Evolutionary conservation across 1,140 invertebrate species (phyloP), one percentile per base, ranked within the genome.

Genomic region (Mercenaria mercenaria): DNA sequence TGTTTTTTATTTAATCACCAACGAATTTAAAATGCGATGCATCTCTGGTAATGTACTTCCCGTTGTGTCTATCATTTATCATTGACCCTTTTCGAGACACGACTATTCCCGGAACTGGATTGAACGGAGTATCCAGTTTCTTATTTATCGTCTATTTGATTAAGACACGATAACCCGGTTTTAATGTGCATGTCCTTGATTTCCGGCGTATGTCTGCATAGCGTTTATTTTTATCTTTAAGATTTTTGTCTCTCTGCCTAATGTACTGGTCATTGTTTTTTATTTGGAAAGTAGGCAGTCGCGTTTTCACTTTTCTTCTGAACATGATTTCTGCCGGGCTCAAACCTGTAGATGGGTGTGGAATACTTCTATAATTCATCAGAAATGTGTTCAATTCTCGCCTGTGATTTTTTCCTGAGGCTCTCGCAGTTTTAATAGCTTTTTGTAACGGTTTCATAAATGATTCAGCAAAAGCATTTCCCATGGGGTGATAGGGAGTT

Each of bases 381-480:
- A 82, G 41, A 37, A 82, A 82, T 20, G 61, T 39, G 18, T 64
- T 18, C 56, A 90, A 23, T 69, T 72, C 83, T 50, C 74, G 59
- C 52, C 87, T 85, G 88, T 88, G 87, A 47, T 90, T 91, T 39
- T 52, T 37, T n/a, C 43, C 39, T 64, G 79, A 34, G 13, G 74
- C 80, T 37, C 67, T 32, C 13, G 89, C 23, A n/a, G 80, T 61
- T 89, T 91, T 91, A 8, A 91, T 72, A 20, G 13, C 26, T 72
- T 72, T 72, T 32, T 34, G 26, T 34, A 72, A 1, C 39, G 32
- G 67, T 86, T 18, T 90, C 34, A 29, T 91, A 34, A 91, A 91
- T 23, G 29, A 23, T 41, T 91, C 91, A 32, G 61, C 82, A 81
- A 80, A 52, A n/a, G 76, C 74, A 47, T 91, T 91, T 39, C 67